These are phyloP conservation scores for Scartelaos histophorus DNA, from an alignment of 2,113 vertebrate species.

Conservation along the genomic window DNA sequence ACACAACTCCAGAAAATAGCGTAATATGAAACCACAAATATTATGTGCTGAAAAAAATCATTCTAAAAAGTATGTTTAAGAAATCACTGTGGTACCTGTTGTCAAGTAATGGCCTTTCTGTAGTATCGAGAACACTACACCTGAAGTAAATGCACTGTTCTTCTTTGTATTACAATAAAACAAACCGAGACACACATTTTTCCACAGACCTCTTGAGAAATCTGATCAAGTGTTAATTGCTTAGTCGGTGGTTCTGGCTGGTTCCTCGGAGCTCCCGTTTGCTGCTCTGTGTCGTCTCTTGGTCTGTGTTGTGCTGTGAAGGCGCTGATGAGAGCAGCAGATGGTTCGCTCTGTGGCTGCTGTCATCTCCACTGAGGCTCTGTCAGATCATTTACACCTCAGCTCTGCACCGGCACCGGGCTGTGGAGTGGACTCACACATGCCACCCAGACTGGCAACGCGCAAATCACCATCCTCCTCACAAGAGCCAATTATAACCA, in stretches of 20 bases:
- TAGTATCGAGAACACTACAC: too few species aligned
- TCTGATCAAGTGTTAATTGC: conserved; percentile 49
- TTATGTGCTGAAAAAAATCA: too few species aligned
- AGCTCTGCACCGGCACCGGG: conserved; percentile 59
- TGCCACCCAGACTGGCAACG: conserved; percentile 64
- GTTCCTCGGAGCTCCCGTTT: conserved; percentile 36
- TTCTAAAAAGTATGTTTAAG: too few species aligned
- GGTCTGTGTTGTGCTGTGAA: conserved; percentile 32
- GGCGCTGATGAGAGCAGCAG: conserved; percentile 78
- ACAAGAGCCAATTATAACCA: conserved; percentile 65
- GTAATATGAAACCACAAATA: too few species aligned
- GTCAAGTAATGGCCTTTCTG: too few species aligned
- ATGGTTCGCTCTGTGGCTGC: conserved; percentile 75
- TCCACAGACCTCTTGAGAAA: conserved; percentile 40
- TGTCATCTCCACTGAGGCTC: conserved; percentile 75
- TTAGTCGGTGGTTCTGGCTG: conserved; percentile 41
- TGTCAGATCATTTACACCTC: conserved; percentile 81
- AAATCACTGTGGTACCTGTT: too few species aligned
- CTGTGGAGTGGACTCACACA: conserved; percentile 61
- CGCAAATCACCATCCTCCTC: conserved; percentile 58
- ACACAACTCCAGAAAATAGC: too few species aligned
- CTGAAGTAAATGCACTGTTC: too few species aligned
- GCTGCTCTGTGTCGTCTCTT: conserved; percentile 48
- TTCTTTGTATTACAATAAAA: conserved; percentile 12
- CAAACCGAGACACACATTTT: conserved; percentile 22